Percentiles rank a stretch among this genome's conserved stretches.
These are phyloP conservation scores for Phallusia fumigata DNA, from an alignment of 23 tunicate species.

Conservation along the genomic window DNA sequence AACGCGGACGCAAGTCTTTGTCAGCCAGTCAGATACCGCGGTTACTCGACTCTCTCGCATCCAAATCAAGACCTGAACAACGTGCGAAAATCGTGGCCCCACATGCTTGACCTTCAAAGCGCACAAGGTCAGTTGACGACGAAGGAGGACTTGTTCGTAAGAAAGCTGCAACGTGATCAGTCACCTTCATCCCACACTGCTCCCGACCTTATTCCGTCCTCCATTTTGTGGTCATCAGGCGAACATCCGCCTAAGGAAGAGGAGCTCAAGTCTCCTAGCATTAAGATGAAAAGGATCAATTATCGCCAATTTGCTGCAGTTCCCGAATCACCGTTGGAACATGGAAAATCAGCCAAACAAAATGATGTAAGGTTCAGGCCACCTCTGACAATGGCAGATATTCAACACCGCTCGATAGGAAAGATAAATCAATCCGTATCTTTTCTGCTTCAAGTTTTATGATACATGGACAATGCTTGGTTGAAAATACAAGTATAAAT, in stretches of 20 bases:
- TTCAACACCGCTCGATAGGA: no score
- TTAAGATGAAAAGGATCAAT: constrained; percentile 15
- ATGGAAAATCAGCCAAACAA: background rate
- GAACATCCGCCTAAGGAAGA: background rate
- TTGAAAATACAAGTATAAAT: no score
- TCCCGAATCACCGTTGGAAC: background rate
- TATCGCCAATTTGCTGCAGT: constrained; percentile 45
- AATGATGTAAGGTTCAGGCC: no score
- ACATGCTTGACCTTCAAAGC: background rate
- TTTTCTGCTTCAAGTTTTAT: no score
- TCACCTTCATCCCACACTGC: background rate
- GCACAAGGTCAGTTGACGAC: background rate
- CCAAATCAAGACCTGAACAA: background rate
- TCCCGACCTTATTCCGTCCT: background rate
- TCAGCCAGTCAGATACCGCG: background rate
- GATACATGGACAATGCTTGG: no score
- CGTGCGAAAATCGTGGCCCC: constrained; percentile 24
- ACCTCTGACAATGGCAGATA: no score
- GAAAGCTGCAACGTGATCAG: constrained; percentile 13
- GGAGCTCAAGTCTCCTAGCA: background rate
- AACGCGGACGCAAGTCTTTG: background rate
- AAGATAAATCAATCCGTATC: no score
- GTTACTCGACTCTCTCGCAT: background rate
- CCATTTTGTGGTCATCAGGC: no score
- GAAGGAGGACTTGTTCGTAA: constrained; percentile 16